Evolutionary conservation across 2,113 vertebrate genomes (phyloP), one percentile per base, ranked within the genome.

Genomic region (Centropus unirufus): DNA sequence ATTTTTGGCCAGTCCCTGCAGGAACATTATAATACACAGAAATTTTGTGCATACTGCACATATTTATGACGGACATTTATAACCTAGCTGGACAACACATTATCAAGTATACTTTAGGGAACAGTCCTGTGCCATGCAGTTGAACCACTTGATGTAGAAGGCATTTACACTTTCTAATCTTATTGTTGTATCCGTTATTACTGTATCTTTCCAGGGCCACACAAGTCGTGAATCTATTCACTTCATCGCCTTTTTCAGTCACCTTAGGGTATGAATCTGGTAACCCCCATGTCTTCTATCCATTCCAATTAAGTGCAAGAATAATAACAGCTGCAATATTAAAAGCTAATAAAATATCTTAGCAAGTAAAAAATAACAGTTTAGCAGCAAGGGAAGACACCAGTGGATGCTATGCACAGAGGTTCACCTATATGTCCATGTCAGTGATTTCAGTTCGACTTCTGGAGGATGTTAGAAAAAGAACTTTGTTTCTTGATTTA

Each of bases 21-120:
- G 96, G 75, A 94, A 75, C 77, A 86, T 92, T 90, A 89, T 49
- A 68, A 32, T 74, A 32, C 64, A 81, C 20, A 27, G 66, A 93
- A 83, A 64, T 49, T 80, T 87, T 81, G 55, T 68, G 83, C 86
- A 74, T 2, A 9, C 42, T 86, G 7, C 30, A 49, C 66, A 68
- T 14, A 44, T 74, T 92, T 83, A 57, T 68, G 32, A 68, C 47
- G 29, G 12, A 47, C 0, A 0, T 84, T 84, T 89, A 88, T 90
- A 87, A 88, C 42, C 77, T 55, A 67, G 47, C 75, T 88, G 92
- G 92, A 70, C 85, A 86, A 81, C 1, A 2, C 55, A 90, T 79
- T 92, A 74, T 22, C 2, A 9, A 77, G 2, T 62, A 15, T 42
- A 40, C 75, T 80, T 77, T 19, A 57, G 72, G 55, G 67, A 90